Evolutionary conservation across 1,140 invertebrate species (phyloP).

Genomic region (Drosophila athabasca): DNA sequence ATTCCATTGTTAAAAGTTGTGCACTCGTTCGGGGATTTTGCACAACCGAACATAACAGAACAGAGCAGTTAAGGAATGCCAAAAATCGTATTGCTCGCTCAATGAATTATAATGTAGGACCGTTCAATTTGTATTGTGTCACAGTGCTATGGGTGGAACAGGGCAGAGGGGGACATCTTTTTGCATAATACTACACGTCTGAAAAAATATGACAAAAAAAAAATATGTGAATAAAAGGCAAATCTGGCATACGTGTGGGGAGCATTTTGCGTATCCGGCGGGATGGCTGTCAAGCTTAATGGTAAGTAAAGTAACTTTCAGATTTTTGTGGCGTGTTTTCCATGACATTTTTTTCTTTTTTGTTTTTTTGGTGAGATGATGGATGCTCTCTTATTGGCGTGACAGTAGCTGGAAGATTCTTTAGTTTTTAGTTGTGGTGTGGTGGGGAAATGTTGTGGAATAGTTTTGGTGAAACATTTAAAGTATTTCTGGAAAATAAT

Average conservation of each 20-base stretch:
- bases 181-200: constrained; percentile 13
- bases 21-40: constrained; percentile 3
- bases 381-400: constrained; percentile 7
- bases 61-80: constrained; percentile 42
- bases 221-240: not conserved
- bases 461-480: too few relatives aligned
- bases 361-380: not conserved
- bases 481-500: too few relatives aligned
- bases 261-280: not conserved
- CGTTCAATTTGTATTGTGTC: constrained; percentile 68
- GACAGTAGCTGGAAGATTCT: not conserved
- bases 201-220: not conserved
- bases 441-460: too few relatives aligned
- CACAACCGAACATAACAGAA: not conserved
- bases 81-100: constrained; percentile 64
- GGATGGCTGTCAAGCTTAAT: constrained; percentile 24
- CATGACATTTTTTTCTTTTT: not conserved
- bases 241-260: constrained; percentile 9
- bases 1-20: constrained; percentile 69
- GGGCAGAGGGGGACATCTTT: constrained; percentile 10
- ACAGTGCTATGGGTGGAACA: not conserved
- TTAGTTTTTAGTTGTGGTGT: too few relatives aligned
- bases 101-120: constrained; percentile 71
- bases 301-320: constrained; percentile 34
- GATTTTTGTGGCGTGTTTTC: not conserved